These are phyloP conservation scores for Sarcophaga subvicina DNA, from an alignment of 2,888 invertebrate genomes.

Conservation along the genomic window DNA sequence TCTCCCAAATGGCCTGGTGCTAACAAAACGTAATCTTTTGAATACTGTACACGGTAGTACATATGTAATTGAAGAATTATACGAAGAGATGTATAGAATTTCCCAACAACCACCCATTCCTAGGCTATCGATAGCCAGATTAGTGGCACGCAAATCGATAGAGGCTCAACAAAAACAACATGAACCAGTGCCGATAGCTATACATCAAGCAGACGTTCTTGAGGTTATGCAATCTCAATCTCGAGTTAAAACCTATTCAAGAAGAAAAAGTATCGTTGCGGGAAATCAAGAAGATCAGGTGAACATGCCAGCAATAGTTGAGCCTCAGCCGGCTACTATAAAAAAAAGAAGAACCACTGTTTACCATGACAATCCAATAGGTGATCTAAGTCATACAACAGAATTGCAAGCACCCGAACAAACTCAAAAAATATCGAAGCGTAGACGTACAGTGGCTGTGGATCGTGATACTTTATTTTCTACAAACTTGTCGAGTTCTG, in stretches of 20 bases:
- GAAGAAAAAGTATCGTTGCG: slow-evolving; percentile 53
- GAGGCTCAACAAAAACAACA: slow-evolving; percentile 68
- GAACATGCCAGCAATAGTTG: neutral
- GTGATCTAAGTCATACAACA: neutral
- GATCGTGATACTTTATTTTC: slow-evolving; percentile 56
- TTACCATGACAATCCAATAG: slow-evolving; percentile 39
- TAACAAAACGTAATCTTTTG: slow-evolving; percentile 75
- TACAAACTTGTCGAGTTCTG: slow-evolving; percentile 1
- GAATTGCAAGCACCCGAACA: slow-evolving; percentile 52
- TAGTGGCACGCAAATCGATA: slow-evolving; percentile 72
- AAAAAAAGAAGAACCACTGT: slow-evolving; percentile 41
- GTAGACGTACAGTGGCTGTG: slow-evolving; percentile 72
- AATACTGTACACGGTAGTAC: slow-evolving; percentile 72
- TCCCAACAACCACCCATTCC: slow-evolving; percentile 76
- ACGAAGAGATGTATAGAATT: slow-evolving; percentile 74
- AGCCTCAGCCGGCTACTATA: neutral
- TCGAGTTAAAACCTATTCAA: slow-evolving; percentile 38
- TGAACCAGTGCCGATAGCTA: neutral
- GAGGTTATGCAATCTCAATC: neutral
- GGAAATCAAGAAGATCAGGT: slow-evolving; percentile 55
- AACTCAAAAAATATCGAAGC: slow-evolving; percentile 71
- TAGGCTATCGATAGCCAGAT: slow-evolving; percentile 73
- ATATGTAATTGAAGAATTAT: slow-evolving; percentile 69
- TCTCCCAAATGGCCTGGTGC: slow-evolving; percentile 77
- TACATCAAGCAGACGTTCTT: slow-evolving; percentile 8